Evolutionary conservation across 2,888 invertebrate genomes (phyloP), one percentile per base, ranked within the genome.

Genomic region (Melinaea marsaeus): DNA sequence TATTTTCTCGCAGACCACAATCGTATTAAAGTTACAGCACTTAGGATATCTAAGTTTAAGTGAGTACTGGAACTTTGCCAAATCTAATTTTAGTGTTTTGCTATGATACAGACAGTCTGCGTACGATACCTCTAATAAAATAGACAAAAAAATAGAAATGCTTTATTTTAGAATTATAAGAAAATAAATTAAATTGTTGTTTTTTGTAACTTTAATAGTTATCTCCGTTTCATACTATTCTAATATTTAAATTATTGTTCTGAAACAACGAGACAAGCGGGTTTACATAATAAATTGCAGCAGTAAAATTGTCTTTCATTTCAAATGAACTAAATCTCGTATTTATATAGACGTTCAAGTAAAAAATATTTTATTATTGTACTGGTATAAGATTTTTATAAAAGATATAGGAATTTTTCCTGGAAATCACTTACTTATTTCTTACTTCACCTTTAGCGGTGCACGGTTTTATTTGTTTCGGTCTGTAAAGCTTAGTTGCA

Each of bases 61-160:
- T 32, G 51, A 51, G 32, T 32, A 11, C 32, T 51, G 51, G 32
- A 32, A 51, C 22, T 32, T 51, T 51, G 32, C 32, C 32, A 51
- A 51, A 51, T 51, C 51, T 51, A 51, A 51, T 51, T 51, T 32
- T 51, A 51, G 51, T 51, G 22, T 51, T 32, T 51, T 51, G 51
- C 51, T 48, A 51, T 51, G 22, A 51, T 51, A 51, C 51, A 32
- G 51, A 51, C 11, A n/a, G n/a, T 46, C 51, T 32, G 32, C 32
- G 9, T 3, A 51, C 6, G 46, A 51, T 32, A 51, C 11, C 6
- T 7, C 46, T n/a, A n/a, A 51, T 51, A 32, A 7, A 51, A 11
- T 48, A n/a, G 6, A 7, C 3, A n/a, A 22, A 6, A n/a, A 48
- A 22, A 48, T 22, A n/a, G 7, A 48, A 22, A 4, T 48, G 13